These are phyloP conservation scores for Pimpla rufipes DNA, from an alignment of 2,888 invertebrate genomes.

Conservation along the genomic window DNA sequence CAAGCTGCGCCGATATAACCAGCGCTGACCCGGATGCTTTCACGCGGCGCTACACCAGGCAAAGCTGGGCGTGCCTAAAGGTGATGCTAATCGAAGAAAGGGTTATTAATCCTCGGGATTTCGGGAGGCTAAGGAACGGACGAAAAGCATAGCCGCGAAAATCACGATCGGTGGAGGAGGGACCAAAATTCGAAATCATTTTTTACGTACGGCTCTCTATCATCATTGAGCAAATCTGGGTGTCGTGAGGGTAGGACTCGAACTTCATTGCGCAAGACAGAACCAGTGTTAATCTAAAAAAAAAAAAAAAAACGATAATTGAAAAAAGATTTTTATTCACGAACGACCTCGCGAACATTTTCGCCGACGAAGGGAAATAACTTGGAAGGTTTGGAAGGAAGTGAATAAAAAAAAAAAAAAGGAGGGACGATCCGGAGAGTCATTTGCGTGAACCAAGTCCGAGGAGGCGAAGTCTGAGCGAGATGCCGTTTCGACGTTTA, in stretches of 20 bases:
- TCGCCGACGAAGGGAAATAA: not conserved
- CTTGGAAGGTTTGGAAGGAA: not conserved
- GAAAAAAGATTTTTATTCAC: not conserved
- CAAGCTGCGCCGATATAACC: slow-evolving; percentile 27
- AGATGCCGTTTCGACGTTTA: slow-evolving; percentile 22
- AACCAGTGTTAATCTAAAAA: slow-evolving; percentile 92
- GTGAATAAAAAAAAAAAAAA: slow-evolving; percentile 13
- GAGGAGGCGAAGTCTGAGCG: not conserved
- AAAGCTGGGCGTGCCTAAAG: slow-evolving; percentile 23
- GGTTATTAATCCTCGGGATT: slow-evolving; percentile 15
- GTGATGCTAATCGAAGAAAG: slow-evolving; percentile 33
- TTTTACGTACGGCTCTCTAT: slow-evolving; percentile 95
- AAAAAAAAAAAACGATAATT: slow-evolving; percentile 13
- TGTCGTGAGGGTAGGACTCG: slow-evolving; percentile 96
- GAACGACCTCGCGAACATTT: too few species aligned
- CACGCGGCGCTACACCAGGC: slow-evolving; percentile 1
- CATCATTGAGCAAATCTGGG: slow-evolving; percentile 97
- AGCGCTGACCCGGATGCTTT: slow-evolving; percentile 39
- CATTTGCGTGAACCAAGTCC: slow-evolving; percentile 12
- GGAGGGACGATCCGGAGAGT: not conserved
- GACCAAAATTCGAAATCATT: not conserved
- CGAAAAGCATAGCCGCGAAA: too few species aligned
- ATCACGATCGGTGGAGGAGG: too few species aligned
- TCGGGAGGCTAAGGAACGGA: not conserved
- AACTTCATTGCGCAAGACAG: slow-evolving; percentile 98